Conservation (phyloP, 2,888 invertebrate genomes). For the Philhelius pedissequus region DNA sequence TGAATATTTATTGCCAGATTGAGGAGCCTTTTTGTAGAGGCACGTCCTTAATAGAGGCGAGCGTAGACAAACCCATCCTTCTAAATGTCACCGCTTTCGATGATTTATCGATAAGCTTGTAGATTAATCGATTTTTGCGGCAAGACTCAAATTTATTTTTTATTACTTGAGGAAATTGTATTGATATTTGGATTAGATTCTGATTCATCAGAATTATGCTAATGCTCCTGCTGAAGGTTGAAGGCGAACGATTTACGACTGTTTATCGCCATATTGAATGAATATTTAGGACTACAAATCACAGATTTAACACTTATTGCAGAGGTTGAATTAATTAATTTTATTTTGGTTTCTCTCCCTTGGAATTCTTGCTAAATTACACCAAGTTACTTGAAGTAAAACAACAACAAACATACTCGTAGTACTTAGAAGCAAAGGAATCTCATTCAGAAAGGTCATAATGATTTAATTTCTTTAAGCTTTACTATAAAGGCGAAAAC, state of each 20-base stretch:
- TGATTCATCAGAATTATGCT: not conserved
- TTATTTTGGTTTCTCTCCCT: not conserved
- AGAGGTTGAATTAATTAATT: not conserved
- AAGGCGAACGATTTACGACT: conserved; percentile 39
- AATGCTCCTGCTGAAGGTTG: conserved; percentile 19
- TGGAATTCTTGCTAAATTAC: no score
- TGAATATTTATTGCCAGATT: not conserved
- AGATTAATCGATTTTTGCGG: conserved; percentile 47
- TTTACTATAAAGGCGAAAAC: no score
- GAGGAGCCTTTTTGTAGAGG: not conserved
- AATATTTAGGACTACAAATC: not conserved
- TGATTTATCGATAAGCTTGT: conserved; percentile 35
- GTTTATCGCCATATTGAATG: not conserved
- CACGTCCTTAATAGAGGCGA: not conserved
- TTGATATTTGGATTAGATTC: not conserved
- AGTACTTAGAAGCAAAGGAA: no score
- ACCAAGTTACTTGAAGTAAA: no score
- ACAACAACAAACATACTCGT: no score
- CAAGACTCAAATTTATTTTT: conserved; percentile 35
- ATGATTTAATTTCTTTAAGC: no score
- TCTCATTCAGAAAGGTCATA: no score
- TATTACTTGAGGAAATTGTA: conserved; percentile 31
- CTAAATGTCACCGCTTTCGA: not conserved
- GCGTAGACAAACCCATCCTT: no score
- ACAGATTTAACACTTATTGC: not conserved